Evolutionary conservation across 2,797 vertebrate genomes (phyloP).

Genomic region (Phoxinus dragarum): DNA sequence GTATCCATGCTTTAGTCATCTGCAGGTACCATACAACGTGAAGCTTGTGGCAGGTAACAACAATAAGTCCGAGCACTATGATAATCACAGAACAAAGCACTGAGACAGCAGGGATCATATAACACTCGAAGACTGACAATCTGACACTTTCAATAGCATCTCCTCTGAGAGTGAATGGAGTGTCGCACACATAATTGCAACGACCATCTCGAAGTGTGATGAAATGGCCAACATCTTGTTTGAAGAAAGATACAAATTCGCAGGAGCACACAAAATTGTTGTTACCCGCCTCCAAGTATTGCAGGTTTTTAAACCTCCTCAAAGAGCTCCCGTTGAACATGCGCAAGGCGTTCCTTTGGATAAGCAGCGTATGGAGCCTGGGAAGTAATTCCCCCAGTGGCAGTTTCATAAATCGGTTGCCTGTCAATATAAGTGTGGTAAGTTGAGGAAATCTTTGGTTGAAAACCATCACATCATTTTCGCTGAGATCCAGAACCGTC

Average conservation of each 20-base stretch:
- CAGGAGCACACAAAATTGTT: conserved; percentile 84
- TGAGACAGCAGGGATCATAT: conserved; percentile 65
- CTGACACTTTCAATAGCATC: conserved; percentile 53
- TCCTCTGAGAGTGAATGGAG: conserved; percentile 73
- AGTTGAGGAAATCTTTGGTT: conserved; percentile 67
- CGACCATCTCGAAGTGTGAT: conserved; percentile 71
- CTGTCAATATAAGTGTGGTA: conserved; percentile 75
- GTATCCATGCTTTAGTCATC: conserved; percentile 83
- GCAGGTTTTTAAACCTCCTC: conserved; percentile 66
- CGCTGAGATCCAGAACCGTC: conserved; percentile 79
- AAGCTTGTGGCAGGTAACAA: conserved; percentile 68
- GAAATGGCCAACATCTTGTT: conserved; percentile 3
- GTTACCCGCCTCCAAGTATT: conserved; percentile 72
- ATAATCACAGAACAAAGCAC: conserved; percentile 66
- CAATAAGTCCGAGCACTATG: conserved; percentile 59
- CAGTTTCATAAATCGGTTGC: conserved; percentile 76
- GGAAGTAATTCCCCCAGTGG: conserved; percentile 70
- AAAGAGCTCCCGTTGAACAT: conserved; percentile 73
- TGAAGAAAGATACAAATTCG: conserved; percentile 76
- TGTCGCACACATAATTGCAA: conserved; percentile 76
- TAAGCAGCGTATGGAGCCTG: conserved; percentile 63
- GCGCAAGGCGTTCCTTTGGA: conserved; percentile 74
- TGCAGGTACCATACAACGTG: conserved; percentile 80
- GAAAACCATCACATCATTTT: conserved; percentile 78
- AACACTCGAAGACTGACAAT: conserved; percentile 74